Percentiles rank a stretch among this genome's conserved stretches.
Conservation (phyloP, 2,113 vertebrate genomes). For the Bungarus multicinctus region DNA sequence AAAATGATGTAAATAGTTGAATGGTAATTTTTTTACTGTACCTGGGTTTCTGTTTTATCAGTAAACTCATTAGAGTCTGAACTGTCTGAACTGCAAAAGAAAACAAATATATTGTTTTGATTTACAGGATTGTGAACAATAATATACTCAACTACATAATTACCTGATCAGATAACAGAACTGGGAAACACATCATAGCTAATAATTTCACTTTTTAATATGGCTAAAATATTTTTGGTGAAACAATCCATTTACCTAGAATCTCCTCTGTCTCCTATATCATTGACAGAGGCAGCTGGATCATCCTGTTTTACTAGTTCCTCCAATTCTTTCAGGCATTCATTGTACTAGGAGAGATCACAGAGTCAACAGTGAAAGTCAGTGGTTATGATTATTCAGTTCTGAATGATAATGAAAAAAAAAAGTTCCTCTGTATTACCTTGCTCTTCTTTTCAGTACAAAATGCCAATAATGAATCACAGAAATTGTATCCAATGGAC, state of each 20-base stretch:
- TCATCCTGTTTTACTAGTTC: slow-evolving; percentile 56
- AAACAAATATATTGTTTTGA: slow-evolving; percentile 5
- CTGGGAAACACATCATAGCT: not conserved
- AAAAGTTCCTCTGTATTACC: slow-evolving; percentile 46
- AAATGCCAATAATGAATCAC: slow-evolving; percentile 69
- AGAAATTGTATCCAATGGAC: slow-evolving; percentile 72
- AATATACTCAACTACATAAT: slow-evolving; percentile 16
- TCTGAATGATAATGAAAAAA: not conserved
- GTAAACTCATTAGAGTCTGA: slow-evolving; percentile 64
- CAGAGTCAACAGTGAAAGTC: slow-evolving; percentile 29
- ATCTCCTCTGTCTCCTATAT: slow-evolving; percentile 54
- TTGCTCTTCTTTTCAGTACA: slow-evolving; percentile 66
- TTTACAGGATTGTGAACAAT: not conserved
- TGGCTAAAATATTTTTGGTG: not conserved
- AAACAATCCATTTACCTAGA: slow-evolving; percentile 55
- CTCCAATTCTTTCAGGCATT: slow-evolving; percentile 66
- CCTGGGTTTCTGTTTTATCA: slow-evolving; percentile 59
- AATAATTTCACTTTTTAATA: not conserved
- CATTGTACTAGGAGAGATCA: slow-evolving; percentile 57
- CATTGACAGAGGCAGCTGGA: slow-evolving; percentile 42
- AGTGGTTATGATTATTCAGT: not conserved
- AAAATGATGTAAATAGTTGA: not conserved
- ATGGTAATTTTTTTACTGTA: slow-evolving; percentile 41
- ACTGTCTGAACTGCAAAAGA: slow-evolving; percentile 71
- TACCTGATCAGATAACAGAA: not conserved